A percentile compares a stretch with the other conserved stretches of the same genome.
Evolutionary conservation across 2,797 vertebrate species (phyloP).

Genomic region (Tenualosa ilisha): DNA sequence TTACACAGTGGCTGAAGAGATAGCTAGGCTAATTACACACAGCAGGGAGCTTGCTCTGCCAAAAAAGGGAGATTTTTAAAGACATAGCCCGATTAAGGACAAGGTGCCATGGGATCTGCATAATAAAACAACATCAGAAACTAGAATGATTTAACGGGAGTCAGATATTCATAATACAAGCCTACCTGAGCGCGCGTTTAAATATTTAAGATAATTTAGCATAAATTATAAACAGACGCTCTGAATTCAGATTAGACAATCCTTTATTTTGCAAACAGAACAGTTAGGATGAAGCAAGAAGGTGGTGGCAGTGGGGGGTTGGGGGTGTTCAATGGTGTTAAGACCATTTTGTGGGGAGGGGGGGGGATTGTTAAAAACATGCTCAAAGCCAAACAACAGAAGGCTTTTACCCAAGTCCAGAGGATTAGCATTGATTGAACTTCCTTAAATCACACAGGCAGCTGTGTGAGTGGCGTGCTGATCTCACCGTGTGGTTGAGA

Average conservation of each 20-base stretch:
- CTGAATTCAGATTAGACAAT: not conserved
- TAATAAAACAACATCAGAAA: not conserved
- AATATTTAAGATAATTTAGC: not conserved
- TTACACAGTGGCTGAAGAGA: not conserved
- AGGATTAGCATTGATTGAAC: constrained; percentile 36
- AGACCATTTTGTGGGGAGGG: not conserved
- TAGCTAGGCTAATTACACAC: not conserved
- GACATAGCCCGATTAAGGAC: not conserved
- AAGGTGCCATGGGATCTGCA: not conserved
- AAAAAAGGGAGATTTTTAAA: not conserved
- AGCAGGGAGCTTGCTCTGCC: not conserved
- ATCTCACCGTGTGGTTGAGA: not conserved
- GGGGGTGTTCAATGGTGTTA: constrained; percentile 2
- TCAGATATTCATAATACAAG: not conserved
- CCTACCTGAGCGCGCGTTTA: not conserved
- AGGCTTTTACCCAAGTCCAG: constrained; percentile 6
- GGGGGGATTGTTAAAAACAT: constrained; percentile 14
- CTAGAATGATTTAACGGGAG: not conserved
- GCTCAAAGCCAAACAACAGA: constrained; percentile 18
- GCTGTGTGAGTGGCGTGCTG: not conserved
- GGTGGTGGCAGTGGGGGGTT: not conserved
- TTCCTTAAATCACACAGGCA: constrained; percentile 28
- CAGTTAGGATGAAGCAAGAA: constrained; percentile 11
- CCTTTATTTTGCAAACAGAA: constrained; percentile 18
- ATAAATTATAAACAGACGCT: not conserved